Base-by-base conservation (phyloP, 2,797 vertebrate genomes). In the Percopsis omiscomaycus region DNA sequence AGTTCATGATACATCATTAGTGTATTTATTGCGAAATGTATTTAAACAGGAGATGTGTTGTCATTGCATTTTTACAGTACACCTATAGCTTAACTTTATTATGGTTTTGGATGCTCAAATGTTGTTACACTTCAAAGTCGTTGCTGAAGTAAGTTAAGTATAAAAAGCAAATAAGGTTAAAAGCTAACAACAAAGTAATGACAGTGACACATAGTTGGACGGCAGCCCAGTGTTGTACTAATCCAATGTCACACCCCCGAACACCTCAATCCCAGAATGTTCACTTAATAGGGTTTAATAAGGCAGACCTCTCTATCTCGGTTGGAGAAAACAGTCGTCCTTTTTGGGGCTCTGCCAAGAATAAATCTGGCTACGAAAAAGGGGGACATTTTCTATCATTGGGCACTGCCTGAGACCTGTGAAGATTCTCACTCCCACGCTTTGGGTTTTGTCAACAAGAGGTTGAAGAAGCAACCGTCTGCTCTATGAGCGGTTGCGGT, bases 361-460 rank as follows among this genome's bases (percentile, higher is more conserved):
- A 75, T 55, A 68, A 73, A 62, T 55, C 60, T 53, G 59, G 50
- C n/a, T 78, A 64, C 57, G 57, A 68, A 68, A 66, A 54, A 45
- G 5, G 1, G 64, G 59, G 68, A 70, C 77, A 69, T 49, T 54
- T 67, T 67, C 55, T 57, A 47, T 82, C 59, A 65, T 72, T 71
- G 61, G 54, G 13, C 27, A 11, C 52, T 30, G 51, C 15, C 48
- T 70, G 53, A 77, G 70, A 70, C 56, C 60, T 77, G 74, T 75
- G 28, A 73, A 72, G 67, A 52, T 22, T 74, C 62, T 61, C 44
- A 75, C 63, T 80, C 59, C 66, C 58, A 59, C 60, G 62, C 13
- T 16, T 45, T 27, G 71, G 50, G 67, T 70, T 81, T 71, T 71
- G 12, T 78, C 60, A 76, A 55, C 51, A 44, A 59, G 50, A 70